A percentile compares a stretch with the other conserved stretches of the same genome.
Evolutionary conservation across 2,888 invertebrate genomes (phyloP).

Genomic region (Dinocampus coccinellae): DNA sequence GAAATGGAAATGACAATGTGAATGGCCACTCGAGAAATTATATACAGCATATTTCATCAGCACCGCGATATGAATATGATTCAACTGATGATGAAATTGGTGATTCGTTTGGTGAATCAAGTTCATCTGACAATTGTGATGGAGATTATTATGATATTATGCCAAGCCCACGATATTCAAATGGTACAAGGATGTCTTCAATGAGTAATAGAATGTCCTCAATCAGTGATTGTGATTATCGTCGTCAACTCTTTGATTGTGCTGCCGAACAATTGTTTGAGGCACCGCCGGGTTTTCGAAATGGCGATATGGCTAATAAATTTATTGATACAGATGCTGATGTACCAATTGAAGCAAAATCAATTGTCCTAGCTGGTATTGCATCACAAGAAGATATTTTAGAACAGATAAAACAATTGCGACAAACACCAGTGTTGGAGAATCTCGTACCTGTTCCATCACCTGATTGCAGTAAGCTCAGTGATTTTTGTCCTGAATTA

Average conservation of each 20-base stretch:
- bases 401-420: constrained; percentile 59
- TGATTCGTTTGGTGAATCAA: constrained; percentile 47
- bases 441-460: constrained; percentile 58
- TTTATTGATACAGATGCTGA: constrained; percentile 49
- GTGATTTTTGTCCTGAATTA: constrained; percentile 54
- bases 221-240: constrained; percentile 44
- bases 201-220: constrained; percentile 40
- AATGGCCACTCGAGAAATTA: constrained; percentile 34
- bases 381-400: constrained; percentile 60
- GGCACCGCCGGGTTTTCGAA: constrained; percentile 39
- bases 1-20: constrained; percentile 3
- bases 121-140: constrained; percentile 39
- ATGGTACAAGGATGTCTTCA: constrained; percentile 40
- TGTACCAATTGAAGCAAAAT: constrained; percentile 48
- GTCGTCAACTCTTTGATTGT: constrained; percentile 46
- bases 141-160: constrained; percentile 37
- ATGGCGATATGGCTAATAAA: constrained; percentile 40
- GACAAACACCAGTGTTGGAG: constrained; percentile 60
- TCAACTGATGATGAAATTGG: constrained; percentile 46
- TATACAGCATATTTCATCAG: constrained; percentile 14
- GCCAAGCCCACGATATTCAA: constrained; percentile 33
- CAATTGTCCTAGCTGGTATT: constrained; percentile 56
- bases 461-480: constrained; percentile 54
- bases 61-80: constrained; percentile 42
- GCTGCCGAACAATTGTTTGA: constrained; percentile 41